Evolutionary conservation across 2,888 invertebrate genomes (phyloP).

Genomic region (Plagiodera versicolora): DNA sequence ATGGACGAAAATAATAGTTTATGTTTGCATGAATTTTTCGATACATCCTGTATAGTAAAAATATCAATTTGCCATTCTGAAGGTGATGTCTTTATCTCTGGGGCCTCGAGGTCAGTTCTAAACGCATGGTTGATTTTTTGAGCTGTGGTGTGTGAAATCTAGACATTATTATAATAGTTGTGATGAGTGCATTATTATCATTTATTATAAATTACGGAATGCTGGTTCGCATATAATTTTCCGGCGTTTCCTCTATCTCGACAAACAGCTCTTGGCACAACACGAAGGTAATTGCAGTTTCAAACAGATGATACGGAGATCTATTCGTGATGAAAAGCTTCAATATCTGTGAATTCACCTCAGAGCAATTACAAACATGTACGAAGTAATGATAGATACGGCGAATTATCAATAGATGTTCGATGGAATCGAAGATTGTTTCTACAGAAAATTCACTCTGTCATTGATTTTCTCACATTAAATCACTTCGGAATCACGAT

Average conservation of each 20-base stretch:
- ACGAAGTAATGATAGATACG: neutral
- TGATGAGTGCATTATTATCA: constrained; percentile 1
- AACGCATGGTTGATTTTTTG: neutral
- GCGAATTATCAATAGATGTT: neutral
- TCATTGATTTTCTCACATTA: no score
- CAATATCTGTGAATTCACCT: neutral
- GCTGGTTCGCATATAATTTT: neutral
- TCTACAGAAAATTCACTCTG: neutral
- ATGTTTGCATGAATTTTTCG: no score
- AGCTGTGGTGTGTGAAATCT: neutral
- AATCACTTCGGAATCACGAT: no score
- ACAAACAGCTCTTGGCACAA: neutral
- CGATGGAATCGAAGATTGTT: neutral
- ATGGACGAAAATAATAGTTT: no score
- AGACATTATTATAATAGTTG: neutral
- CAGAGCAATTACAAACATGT: neutral
- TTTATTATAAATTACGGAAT: neutral
- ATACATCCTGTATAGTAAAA: neutral
- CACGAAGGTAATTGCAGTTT: neutral
- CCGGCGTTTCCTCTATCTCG: neutral
- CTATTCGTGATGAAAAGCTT: neutral
- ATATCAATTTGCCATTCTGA: neutral
- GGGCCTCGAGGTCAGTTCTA: neutral
- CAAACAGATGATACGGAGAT: neutral
- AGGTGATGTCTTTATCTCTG: neutral